phyloP scores from a whole-genome alignment of 1,140 invertebrate species.

The Drosophila erecta region DNA sequence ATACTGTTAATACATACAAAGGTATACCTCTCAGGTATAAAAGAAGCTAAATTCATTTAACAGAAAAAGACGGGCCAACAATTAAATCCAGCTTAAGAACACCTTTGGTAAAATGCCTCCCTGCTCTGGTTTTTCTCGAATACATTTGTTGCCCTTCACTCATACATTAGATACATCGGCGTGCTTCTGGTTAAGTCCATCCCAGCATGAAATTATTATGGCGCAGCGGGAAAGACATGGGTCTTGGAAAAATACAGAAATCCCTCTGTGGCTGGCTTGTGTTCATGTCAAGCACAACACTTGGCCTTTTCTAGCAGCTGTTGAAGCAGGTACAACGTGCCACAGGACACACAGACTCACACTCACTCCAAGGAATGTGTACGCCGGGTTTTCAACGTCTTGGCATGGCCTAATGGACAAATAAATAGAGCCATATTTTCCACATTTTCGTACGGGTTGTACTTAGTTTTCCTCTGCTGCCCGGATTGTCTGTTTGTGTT shows the following conservation, averaged over 20 bases:
- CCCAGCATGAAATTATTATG: constrained; percentile 71
- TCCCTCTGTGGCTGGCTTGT: constrained; percentile 47
- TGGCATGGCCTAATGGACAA: constrained; percentile 70
- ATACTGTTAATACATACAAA: background rate
- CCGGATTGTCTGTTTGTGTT: constrained; percentile 38
- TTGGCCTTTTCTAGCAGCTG: constrained; percentile 78
- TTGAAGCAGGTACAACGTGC: constrained; percentile 57
- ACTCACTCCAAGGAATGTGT: constrained; percentile 6
- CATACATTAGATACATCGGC: constrained; percentile 31
- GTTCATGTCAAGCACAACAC: constrained; percentile 78
- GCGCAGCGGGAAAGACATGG: constrained; percentile 45
- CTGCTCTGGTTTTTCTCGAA: constrained; percentile 9
- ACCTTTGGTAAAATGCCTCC: background rate
- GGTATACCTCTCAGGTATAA: background rate
- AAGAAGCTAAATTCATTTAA: no score
- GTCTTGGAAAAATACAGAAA: constrained; percentile 36
- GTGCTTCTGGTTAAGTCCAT: constrained; percentile 38
- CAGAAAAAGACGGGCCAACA: background rate
- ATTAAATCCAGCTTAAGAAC: background rate
- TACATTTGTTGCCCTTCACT: constrained; percentile 35
- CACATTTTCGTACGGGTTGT: constrained; percentile 64
- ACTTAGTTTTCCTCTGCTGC: constrained; percentile 41
- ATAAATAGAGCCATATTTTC: constrained; percentile 78
- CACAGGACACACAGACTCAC: constrained; percentile 32
- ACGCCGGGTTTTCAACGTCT: constrained; percentile 47